Percentiles rank a stretch among this genome's conserved stretches.
Evolutionary conservation across 2,113 vertebrate species (phyloP).

Genomic region (Tenrec ecaudatus): DNA sequence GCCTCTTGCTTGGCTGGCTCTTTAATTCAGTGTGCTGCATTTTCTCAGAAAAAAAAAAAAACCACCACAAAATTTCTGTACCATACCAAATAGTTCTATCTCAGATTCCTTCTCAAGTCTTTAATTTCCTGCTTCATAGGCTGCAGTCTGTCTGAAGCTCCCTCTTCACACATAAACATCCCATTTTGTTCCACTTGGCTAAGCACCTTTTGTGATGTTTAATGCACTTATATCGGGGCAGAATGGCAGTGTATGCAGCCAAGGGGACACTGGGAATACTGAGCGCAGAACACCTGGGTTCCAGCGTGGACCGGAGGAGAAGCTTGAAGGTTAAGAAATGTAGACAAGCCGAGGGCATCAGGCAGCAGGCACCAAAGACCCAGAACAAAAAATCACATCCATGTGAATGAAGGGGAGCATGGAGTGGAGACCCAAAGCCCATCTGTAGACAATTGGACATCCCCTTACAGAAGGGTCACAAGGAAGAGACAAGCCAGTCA

Average conservation of each 20-base stretch:
- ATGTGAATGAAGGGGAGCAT: no score
- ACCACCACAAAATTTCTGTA: background rate
- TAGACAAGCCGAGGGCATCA: background rate
- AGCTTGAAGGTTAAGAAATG: background rate
- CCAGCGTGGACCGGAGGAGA: background rate
- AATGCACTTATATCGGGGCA: constrained; percentile 37
- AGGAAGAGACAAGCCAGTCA: no score
- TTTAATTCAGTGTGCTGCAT: constrained; percentile 44
- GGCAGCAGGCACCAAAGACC: no score
- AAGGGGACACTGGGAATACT: constrained; percentile 22
- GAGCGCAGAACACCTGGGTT: background rate
- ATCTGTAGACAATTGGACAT: no score
- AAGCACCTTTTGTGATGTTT: constrained; percentile 59
- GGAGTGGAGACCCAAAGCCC: no score
- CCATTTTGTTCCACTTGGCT: constrained; percentile 66
- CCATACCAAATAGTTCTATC: constrained; percentile 26
- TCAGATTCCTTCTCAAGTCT: constrained; percentile 67
- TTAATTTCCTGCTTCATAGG: constrained; percentile 70
- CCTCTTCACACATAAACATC: constrained; percentile 55
- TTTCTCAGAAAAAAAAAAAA: constrained; percentile 5
- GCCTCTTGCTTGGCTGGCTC: background rate
- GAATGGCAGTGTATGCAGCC: background rate
- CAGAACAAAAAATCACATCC: no score
- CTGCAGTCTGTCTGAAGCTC: constrained; percentile 44
- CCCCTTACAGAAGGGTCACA: no score